Conservation (phyloP, 2,888 invertebrate genomes). For the Arrhopalites spinosus region DNA sequence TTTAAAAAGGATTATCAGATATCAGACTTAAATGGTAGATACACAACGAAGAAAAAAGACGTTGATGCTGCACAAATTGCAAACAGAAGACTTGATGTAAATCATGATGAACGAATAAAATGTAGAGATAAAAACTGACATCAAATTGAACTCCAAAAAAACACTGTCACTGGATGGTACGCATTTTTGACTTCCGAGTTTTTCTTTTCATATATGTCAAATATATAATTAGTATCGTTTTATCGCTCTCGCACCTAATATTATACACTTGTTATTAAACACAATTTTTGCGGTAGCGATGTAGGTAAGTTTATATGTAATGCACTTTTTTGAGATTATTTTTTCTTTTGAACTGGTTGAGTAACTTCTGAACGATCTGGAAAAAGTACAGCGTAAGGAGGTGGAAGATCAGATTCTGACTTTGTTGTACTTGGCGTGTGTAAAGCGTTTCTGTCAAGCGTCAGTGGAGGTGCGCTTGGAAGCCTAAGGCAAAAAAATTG, state of each 20-base stretch:
- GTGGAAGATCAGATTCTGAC: constrained; percentile 51
- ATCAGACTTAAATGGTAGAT: constrained; percentile 1
- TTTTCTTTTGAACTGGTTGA: constrained; percentile 31
- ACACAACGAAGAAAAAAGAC: not conserved
- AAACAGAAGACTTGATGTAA: not conserved
- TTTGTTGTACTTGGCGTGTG: constrained; percentile 31
- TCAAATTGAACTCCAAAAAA: not conserved
- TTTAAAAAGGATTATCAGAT: not conserved
- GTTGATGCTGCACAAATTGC: not conserved
- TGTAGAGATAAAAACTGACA: not conserved
- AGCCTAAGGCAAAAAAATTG: constrained; percentile 35
- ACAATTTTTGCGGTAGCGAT: not conserved
- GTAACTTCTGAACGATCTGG: constrained; percentile 15
- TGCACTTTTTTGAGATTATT: constrained; percentile 24
- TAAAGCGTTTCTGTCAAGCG: constrained; percentile 36
- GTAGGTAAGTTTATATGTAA: not conserved
- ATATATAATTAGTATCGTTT: not conserved
- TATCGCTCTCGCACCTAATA: not conserved
- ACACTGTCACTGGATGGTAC: not conserved
- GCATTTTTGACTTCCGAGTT: not conserved
- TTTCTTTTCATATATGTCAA: not conserved
- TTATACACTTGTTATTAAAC: too few species aligned
- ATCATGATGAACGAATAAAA: not conserved
- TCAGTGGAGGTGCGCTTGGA: constrained; percentile 40
- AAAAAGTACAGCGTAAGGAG: constrained; percentile 49